These are phyloP conservation scores for Lacerta bilineata DNA, from an alignment of 2,797 vertebrate species.

Conservation along the genomic window DNA sequence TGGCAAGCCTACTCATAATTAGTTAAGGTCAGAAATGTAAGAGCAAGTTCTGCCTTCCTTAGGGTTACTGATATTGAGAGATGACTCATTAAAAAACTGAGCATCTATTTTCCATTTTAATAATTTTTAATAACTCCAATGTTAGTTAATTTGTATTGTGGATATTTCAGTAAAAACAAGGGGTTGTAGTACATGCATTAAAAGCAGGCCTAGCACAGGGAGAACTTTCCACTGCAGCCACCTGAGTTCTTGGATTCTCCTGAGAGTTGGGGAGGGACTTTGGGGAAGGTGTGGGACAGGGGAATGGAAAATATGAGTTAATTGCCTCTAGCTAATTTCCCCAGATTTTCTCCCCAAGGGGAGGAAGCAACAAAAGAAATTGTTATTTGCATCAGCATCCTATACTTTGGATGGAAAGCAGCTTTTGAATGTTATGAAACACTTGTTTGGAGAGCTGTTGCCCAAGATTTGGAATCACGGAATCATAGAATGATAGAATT, in stretches of 20 bases:
- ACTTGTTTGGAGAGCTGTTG: not conserved
- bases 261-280: not conserved
- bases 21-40: conserved; percentile 72
- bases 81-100: not conserved
- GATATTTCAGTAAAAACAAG: conserved; percentile 10
- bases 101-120: not conserved
- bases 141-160: conserved; percentile 60
- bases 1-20: conserved; percentile 46
- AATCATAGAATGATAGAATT: no score
- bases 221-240: not conserved
- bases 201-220: not conserved
- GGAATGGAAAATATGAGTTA: not conserved
- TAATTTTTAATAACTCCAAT: conserved; percentile 39
- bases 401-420: not conserved
- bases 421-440: conserved; percentile 49
- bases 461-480: not conserved
- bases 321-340: not conserved
- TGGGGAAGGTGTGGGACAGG: conserved; percentile 21
- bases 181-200: not conserved
- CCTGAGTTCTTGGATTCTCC: not conserved
- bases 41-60: conserved; percentile 72
- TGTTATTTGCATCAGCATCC: not conserved
- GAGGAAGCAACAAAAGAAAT: no score
- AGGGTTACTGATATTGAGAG: conserved; percentile 66
- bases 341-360: no score